Evolutionary conservation across 1,140 invertebrate species (phyloP), one percentile per base, ranked within the genome.

Genomic region (Macrosteles quadrilineatus): DNA sequence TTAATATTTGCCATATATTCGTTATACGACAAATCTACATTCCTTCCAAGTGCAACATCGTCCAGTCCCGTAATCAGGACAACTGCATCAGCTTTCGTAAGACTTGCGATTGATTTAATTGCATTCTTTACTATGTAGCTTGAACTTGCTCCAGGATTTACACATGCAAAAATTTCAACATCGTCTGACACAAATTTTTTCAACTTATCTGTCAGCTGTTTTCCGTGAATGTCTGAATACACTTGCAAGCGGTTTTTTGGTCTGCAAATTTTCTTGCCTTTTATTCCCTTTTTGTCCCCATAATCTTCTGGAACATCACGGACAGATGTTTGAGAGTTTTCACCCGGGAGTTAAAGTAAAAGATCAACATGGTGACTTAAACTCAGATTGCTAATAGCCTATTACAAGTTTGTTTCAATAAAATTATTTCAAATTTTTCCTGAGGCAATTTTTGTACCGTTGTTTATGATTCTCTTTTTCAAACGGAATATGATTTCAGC

Each of bases 171-270:
- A 9, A 59, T 29, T 2, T 59, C 55, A 59, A 23, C 27, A 14
- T 19, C 17, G 3, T 2, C 23, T 25, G 55, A 59, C 12, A 59
- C 25, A 27, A 11, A 21, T n/a, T 59, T 59, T 23, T 59, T 59
- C 25, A 59, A 59, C 27, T 59, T 59, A 59, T 25, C 55, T 59
- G 55, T 23, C 21, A 59, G 55, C 11, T 59, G 21, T 59, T 59
- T 59, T 59, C 55, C 55, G 23, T 59, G 55, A 59, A 14, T 59
- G 55, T 59, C 55, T 6, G 55, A 59, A 59, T 59, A 59, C 21
- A 59, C 55, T 11, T 59, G 55, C 25, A 59, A 59, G 12, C 55
- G 55, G 21, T 59, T 29, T 59, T 21, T 50, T 9, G 23, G 6
- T 59, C 55, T 59, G 12, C 55, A 6, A 27, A 9, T 29, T 59